These are phyloP conservation scores for Montipora cactus DNA, from an alignment of 64 coral and sea anemone genomes.

Conservation along the genomic window DNA sequence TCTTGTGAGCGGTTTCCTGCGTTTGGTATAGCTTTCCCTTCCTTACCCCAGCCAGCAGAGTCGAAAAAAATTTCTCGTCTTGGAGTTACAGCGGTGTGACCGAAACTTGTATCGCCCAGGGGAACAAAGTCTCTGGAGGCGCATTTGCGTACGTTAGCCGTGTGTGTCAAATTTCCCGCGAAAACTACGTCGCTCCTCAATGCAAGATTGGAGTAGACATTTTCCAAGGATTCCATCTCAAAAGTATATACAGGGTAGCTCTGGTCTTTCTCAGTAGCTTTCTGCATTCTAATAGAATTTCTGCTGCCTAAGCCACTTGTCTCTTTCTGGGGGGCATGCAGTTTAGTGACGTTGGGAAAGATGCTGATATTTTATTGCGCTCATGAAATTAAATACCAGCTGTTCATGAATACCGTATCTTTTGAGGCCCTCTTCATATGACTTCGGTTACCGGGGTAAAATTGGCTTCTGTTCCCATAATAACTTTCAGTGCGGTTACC, in stretches of 20 bases:
- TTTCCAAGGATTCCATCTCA: not conserved
- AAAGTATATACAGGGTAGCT: constrained; percentile 16
- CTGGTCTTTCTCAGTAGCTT: not conserved
- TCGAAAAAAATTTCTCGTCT: not conserved
- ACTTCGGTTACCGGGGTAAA: too few species aligned
- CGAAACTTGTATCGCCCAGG: not conserved
- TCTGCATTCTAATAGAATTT: not conserved
- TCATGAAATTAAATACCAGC: too few species aligned
- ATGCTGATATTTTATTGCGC: too few species aligned
- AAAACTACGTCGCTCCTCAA: not conserved
- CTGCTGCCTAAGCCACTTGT: not conserved
- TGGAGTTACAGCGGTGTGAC: not conserved
- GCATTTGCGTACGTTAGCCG: not conserved
- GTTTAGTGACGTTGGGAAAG: too few species aligned
- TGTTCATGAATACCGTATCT: too few species aligned
- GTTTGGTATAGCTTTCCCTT: not conserved
- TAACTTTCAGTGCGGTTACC: too few species aligned
- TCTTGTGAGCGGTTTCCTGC: not conserved
- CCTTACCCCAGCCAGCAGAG: not conserved
- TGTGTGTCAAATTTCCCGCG: not conserved
- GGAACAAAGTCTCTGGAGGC: not conserved
- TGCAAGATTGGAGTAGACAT: not conserved
- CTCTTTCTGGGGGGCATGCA: not conserved
- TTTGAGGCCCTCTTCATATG: too few species aligned
- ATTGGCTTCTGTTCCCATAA: too few species aligned